Evolutionary conservation across 1,140 invertebrate genomes (phyloP), one percentile per base, ranked within the genome.

Genomic region (Meloidogyne exigua): DNA sequence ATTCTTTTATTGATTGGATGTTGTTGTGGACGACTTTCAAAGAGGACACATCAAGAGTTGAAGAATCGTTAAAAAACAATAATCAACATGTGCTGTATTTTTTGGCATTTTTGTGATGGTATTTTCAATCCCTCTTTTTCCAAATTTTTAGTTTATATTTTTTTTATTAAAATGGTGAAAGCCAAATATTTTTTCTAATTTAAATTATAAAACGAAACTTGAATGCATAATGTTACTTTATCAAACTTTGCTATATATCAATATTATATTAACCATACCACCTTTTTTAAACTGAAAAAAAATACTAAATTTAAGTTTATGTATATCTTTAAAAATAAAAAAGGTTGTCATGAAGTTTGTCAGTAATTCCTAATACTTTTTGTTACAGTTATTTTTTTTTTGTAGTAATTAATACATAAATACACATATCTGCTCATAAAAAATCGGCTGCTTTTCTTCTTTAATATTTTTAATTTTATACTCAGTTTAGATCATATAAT

Each of bases 21-120:
- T 75, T 88, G 84, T 75, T 88, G 81, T 75, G 85, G 85, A 39
- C 39, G 85, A 26, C 65, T 75, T n/a, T 76, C 80, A 21, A 88
- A 88, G 65, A 66, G 84, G 21, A 72, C 71, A 13, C 68, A 79
- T 49, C 39, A 74, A 12, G 86, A 88, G 69, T 73, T 85, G 13
- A 86, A 86, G 67, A 88, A 88, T 65, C 84, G 85, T 39, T 86
- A 82, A 7, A 57, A 57, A 44, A 44, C 2, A n/a, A n/a, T n/a
- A n/a, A n/a, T n/a, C 15, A 49, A 18, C 13, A n/a, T 57, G 49
- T 57, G 49, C n/a, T 57, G 21, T 57, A 57, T 57, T 57, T 57
- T 18, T 15, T 21, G 49, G 49, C 49, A n/a, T n/a, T 57, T 57
- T 57, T 57, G 49, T 57, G 49, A 57, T 57, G 49, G 21, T 57